Conservation (phyloP, 2,797 vertebrate species). For the Carapus acus region DNA sequence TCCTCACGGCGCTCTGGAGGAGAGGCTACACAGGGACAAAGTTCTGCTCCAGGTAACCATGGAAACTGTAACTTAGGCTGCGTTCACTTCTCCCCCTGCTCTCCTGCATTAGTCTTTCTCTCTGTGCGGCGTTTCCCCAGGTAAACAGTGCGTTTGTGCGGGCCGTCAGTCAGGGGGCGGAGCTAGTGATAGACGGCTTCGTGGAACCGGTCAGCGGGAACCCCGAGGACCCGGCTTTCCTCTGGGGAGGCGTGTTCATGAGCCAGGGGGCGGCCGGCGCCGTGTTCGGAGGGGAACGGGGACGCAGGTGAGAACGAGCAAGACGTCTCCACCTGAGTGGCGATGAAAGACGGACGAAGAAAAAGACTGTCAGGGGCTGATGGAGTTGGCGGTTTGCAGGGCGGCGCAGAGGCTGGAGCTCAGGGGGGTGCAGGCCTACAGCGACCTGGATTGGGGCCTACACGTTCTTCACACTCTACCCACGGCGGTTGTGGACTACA, state of each 20-base stretch:
- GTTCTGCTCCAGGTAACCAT: constrained; percentile 70
- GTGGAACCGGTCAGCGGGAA: constrained; percentile 70
- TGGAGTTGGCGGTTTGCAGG: no score
- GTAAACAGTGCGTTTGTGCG: constrained; percentile 76
- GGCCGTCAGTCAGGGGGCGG: constrained; percentile 67
- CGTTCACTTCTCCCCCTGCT: background rate
- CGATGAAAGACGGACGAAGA: no score
- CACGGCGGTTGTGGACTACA: constrained; percentile 77
- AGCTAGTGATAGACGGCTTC: constrained; percentile 72
- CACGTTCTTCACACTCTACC: constrained; percentile 77
- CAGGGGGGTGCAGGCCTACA: constrained; percentile 72
- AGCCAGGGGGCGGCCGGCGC: constrained; percentile 64
- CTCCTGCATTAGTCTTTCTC: background rate
- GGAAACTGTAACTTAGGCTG: background rate
- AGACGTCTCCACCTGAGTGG: no score
- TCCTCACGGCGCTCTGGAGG: constrained; percentile 65
- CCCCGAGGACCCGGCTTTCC: constrained; percentile 71
- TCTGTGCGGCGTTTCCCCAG: constrained; percentile 45
- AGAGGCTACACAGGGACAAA: constrained; percentile 72
- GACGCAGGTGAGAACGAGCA: constrained; percentile 62
- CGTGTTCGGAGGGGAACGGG: constrained; percentile 67
- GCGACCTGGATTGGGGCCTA: constrained; percentile 60
- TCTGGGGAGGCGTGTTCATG: constrained; percentile 74
- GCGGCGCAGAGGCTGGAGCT: constrained; percentile 68
- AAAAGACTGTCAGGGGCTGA: no score